Evolutionary conservation across 2,113 vertebrate genomes (phyloP), one percentile per base, ranked within the genome.

Genomic region (Chlamydotis undulata): DNA sequence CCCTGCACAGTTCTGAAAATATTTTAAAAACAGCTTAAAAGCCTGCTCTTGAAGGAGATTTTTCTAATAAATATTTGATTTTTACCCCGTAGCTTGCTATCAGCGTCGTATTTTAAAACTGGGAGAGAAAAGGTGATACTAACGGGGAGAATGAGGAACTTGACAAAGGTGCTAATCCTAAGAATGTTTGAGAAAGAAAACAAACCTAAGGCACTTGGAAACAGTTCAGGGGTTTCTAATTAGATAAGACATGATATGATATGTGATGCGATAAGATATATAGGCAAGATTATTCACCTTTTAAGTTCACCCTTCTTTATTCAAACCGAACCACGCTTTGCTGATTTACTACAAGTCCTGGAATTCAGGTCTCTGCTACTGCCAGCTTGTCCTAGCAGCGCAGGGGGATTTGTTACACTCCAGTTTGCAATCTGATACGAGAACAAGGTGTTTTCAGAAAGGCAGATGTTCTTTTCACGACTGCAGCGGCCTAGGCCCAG

Each of bases 121-220:
- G 24, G 65, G 64, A 67, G 75, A 53, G 50, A 50, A 56, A 35
- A 55, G 41, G 7, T 28, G 71, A 12, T 69, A 14, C 55, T 43
- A 35, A 70, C 45, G 53, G 14, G 29, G n/a, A 60, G 73, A 31
- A 68, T 25, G 65, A 68, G 64, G 49, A 75, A 63, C 91, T 65
- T 71, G 10, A 39, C 16, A 10, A 57, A 57, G n/a, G 19, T 31
- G 41, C 75, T 89, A 9, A 41, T 78, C 49, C 41, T 26, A 12
- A 76, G 43, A 69, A 39, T 9, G 24, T 64, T 88, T 67, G 53
- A 35, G 52, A 65, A 93, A 70, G 64, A 68, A 94, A 95, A 71
- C 60, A 90, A 93, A 75, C 83, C 52, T 65, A 52, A 83, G 85
- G 91, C 88, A 41, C 63, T 84, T 92, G 95, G 78, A 92, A 82